Percentiles rank a stretch among this genome's conserved stretches.
Evolutionary conservation across 1,140 invertebrate genomes (phyloP).

Genomic region (Drosophila miranda): DNA sequence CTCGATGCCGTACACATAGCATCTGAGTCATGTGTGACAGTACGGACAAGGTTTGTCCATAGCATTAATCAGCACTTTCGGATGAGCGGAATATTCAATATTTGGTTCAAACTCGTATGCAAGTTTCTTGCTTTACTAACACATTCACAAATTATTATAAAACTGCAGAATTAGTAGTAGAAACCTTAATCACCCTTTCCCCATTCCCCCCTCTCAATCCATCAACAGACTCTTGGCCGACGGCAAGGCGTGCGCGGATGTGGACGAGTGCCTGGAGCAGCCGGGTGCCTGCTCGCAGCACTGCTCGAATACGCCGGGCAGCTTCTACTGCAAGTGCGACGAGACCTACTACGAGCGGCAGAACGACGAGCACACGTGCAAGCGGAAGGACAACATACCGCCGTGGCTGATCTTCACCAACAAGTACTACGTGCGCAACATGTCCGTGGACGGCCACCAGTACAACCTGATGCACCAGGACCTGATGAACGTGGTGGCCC

Average conservation of each 20-base stretch:
- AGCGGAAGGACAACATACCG: slow-evolving; percentile 89
- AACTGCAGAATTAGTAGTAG: too few species aligned
- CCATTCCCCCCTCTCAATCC: neutral
- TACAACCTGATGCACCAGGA: slow-evolving; percentile 97
- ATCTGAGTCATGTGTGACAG: too few species aligned
- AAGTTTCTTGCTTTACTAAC: too few species aligned
- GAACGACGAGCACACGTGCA: slow-evolving; percentile 94
- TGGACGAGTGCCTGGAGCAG: slow-evolving; percentile 96
- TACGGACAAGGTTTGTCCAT: too few species aligned
- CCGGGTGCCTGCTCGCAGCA: slow-evolving; percentile 96
- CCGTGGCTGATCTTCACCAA: slow-evolving; percentile 99
- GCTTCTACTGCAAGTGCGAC: slow-evolving; percentile 98
- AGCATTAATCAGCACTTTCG: too few species aligned
- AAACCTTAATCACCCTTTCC: too few species aligned
- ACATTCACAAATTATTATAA: too few species aligned
- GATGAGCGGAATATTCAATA: too few species aligned
- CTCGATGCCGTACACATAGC: too few species aligned
- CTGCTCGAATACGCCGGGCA: slow-evolving; percentile 97
- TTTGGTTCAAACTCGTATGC: too few species aligned
- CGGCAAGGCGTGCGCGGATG: slow-evolving; percentile 94
- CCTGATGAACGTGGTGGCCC: slow-evolving; percentile 96
- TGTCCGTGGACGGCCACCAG: slow-evolving; percentile 93
- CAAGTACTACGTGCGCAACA: slow-evolving; percentile 98
- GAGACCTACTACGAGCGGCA: slow-evolving; percentile 95
- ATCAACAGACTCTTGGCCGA: slow-evolving; percentile 86